Conservation (phyloP, 2,797 vertebrate species). For the Oryzias sinensis region DNA sequence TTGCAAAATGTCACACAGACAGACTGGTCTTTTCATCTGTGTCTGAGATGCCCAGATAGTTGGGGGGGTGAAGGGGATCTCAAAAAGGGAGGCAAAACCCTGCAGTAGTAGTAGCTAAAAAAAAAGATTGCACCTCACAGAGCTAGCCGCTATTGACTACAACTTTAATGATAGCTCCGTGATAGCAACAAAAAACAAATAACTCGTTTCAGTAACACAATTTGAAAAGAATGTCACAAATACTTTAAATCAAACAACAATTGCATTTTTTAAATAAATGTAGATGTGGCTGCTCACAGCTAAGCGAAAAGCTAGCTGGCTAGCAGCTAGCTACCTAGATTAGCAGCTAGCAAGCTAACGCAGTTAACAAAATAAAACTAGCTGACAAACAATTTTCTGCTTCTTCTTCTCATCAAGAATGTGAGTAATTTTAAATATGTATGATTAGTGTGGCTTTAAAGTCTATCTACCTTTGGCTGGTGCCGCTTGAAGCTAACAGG, state of each 20-base stretch:
- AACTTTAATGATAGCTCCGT: not conserved
- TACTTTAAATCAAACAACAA: not conserved
- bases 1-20: not conserved
- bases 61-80: not conserved
- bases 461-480: slow-evolving; percentile 50
- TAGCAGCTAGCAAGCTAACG: slow-evolving; percentile 45
- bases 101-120: slow-evolving; percentile 2
- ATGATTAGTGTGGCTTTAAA: not conserved
- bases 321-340: slow-evolving; percentile 17
- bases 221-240: no score
- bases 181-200: not conserved
- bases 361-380: slow-evolving; percentile 5
- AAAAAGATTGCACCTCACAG: slow-evolving; percentile 28
- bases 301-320: slow-evolving; percentile 56
- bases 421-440: not conserved
- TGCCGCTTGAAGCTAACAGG: slow-evolving; percentile 29
- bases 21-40: not conserved
- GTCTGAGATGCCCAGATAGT: not conserved
- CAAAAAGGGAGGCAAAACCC: slow-evolving; percentile 41
- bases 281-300: slow-evolving; percentile 24
- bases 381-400: not conserved
- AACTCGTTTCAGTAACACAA: not conserved
- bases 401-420: not conserved
- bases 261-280: not conserved
- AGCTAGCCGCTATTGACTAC: slow-evolving; percentile 37